Conservation (phyloP, 2,113 vertebrate species). For the Panthera uncia region DNA sequence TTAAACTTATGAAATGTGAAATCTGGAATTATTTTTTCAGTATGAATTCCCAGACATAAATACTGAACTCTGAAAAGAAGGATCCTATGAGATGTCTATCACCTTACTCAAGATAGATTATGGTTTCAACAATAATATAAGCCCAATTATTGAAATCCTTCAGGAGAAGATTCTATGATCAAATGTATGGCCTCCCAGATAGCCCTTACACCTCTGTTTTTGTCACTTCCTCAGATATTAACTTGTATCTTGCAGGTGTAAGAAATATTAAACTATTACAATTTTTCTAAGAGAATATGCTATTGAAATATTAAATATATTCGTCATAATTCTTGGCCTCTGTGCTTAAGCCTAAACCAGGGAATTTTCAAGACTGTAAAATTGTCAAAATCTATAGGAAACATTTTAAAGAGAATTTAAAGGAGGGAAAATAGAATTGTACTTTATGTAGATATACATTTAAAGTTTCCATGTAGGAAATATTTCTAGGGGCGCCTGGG, state of each 20-base stretch:
- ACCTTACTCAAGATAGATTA: neutral
- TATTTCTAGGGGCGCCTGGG: too few relatives aligned
- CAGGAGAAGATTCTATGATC: neutral
- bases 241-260: neutral
- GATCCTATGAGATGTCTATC: neutral
- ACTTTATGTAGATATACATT: neutral
- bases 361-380: neutral
- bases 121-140: neutral
- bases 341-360: neutral
- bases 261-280: neutral
- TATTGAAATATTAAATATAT: neutral
- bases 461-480: neutral
- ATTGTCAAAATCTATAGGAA: neutral
- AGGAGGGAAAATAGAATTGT: neutral
- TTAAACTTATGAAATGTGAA: neutral
- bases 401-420: neutral
- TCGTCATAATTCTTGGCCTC: neutral
- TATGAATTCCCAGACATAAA: neutral
- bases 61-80: neutral
- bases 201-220: neutral
- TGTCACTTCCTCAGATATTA: neutral
- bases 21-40: neutral
- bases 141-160: neutral
- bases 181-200: neutral
- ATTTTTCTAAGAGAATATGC: neutral